Evolutionary conservation across 2,888 invertebrate species (phyloP).

Genomic region (Psococerastis gibbosa): DNA sequence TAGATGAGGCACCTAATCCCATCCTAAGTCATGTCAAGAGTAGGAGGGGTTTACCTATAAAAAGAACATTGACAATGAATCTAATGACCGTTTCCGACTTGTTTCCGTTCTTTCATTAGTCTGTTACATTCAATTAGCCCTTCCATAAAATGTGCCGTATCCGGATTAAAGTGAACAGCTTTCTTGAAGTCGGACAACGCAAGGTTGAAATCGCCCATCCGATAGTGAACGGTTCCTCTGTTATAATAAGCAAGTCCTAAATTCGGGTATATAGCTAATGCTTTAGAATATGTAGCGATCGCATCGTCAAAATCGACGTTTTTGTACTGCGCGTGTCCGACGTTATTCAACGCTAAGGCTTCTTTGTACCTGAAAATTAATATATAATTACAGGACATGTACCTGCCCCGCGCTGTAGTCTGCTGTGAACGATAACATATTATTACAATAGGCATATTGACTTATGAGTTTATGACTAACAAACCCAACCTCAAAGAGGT

Average conservation of each 20-base stretch:
- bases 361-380: conserved; percentile 7
- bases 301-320: conserved; percentile 26
- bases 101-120: background rate
- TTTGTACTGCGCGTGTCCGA: conserved; percentile 24
- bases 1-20: too few species aligned
- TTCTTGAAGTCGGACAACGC: conserved; percentile 19
- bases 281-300: conserved; percentile 23
- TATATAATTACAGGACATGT: too few species aligned
- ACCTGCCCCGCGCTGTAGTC: too few species aligned
- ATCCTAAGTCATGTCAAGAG: too few species aligned
- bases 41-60: too few species aligned
- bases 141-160: conserved; percentile 18
- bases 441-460: too few species aligned
- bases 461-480: too few species aligned
- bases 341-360: conserved; percentile 22
- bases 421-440: too few species aligned
- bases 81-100: too few species aligned
- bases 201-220: conserved; percentile 22
- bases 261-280: conserved; percentile 19
- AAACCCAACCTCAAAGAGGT: too few species aligned
- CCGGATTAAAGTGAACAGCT: conserved; percentile 18
- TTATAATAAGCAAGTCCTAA: conserved; percentile 24
- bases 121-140: conserved; percentile 16
- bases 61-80: too few species aligned
- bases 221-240: conserved; percentile 25